Conservation (phyloP, 2,888 invertebrate species). For the Stenchaetothrips biformis region DNA sequence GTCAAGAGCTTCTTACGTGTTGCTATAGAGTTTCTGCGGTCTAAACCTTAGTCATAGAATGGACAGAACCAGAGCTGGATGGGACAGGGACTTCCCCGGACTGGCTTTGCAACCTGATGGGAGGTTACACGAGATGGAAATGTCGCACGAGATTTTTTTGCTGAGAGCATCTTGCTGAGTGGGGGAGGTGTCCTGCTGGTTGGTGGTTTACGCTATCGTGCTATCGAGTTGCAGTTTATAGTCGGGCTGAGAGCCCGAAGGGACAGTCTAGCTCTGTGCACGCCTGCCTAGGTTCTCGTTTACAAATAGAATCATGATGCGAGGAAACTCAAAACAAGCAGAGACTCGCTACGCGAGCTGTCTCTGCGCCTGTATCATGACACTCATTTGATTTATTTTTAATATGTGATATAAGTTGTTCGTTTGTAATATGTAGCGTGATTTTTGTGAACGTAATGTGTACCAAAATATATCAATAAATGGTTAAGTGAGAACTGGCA, state of each 20-base stretch:
- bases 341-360: background rate
- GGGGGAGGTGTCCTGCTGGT: background rate
- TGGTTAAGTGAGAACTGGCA: background rate
- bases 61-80: background rate
- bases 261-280: background rate
- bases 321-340: background rate
- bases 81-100: background rate
- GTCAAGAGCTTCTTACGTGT: background rate
- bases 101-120: too few species aligned
- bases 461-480: conserved; percentile 23
- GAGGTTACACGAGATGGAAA: too few species aligned
- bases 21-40: conserved; percentile 1
- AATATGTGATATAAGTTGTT: conserved; percentile 25
- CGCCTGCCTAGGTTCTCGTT: background rate
- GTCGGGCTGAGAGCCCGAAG: too few species aligned
- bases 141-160: too few species aligned
- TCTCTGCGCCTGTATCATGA: background rate
- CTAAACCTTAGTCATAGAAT: conserved; percentile 13
- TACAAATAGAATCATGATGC: background rate
- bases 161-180: background rate
- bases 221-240: too few species aligned
- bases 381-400: conserved; percentile 24
- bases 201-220: too few species aligned
- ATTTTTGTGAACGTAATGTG: conserved; percentile 23
- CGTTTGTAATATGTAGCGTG: conserved; percentile 19